Percentiles rank a stretch among this genome's conserved stretches.
Evolutionary conservation across 2,797 vertebrate genomes (phyloP).

Genomic region (Crypturellus tataupa): DNA sequence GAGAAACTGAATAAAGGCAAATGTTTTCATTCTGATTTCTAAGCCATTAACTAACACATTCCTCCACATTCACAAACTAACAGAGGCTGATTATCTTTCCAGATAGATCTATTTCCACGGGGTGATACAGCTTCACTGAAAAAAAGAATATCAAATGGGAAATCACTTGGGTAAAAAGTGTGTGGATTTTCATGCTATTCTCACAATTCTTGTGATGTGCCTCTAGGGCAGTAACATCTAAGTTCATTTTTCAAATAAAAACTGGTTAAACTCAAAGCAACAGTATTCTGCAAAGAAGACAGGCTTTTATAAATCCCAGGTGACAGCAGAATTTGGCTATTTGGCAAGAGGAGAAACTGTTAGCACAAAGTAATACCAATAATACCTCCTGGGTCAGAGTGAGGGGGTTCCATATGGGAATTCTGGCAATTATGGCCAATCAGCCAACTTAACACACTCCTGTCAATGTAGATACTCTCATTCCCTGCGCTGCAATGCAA

Average conservation of each 20-base stretch:
- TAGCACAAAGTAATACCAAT: background rate
- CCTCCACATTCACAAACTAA: background rate
- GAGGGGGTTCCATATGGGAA: background rate
- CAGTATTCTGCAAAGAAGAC: background rate
- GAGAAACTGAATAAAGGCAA: background rate
- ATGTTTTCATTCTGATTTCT: background rate
- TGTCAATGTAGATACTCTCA: accelerated
- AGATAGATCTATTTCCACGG: background rate
- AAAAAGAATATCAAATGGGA: background rate
- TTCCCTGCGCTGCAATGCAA: background rate
- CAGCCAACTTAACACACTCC: background rate
- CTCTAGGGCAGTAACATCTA: background rate
- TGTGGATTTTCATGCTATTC: background rate
- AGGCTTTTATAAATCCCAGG: background rate
- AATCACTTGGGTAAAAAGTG: background rate
- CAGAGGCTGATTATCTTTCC: background rate
- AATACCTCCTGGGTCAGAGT: background rate
- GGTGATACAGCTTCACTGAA: background rate
- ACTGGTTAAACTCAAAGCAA: background rate
- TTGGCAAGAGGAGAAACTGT: background rate
- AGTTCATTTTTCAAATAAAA: background rate
- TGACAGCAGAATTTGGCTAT: background rate
- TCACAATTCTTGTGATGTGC: background rate
- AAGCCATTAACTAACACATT: background rate
- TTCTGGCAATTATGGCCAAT: background rate